These are phyloP conservation scores for Botia kubotai DNA, from an alignment of 2,797 vertebrate genomes.

Conservation along the genomic window DNA sequence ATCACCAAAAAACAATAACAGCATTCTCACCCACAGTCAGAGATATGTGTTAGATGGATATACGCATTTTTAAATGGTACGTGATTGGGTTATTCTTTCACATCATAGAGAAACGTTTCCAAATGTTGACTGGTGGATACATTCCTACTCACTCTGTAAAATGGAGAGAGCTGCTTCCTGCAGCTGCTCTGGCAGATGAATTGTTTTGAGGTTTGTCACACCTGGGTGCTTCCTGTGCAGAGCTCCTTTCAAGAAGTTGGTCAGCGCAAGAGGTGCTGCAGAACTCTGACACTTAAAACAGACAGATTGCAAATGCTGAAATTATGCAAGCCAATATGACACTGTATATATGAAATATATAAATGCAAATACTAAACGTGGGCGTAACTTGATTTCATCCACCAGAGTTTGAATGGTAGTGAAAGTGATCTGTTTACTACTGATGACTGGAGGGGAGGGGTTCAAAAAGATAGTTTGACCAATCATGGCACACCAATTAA, in stretches of 20 bases:
- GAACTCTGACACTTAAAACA: slow-evolving; percentile 71
- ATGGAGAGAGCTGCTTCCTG: slow-evolving; percentile 73
- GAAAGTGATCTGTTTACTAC: background rate
- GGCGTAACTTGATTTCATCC: too few relatives aligned
- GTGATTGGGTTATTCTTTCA: too few relatives aligned
- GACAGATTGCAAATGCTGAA: background rate
- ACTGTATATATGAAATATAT: background rate
- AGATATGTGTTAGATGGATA: background rate
- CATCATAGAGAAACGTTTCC: background rate
- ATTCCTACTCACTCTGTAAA: slow-evolving; percentile 74
- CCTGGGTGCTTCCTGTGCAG: slow-evolving; percentile 84
- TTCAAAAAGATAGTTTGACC: background rate
- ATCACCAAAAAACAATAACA: background rate
- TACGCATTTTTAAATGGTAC: background rate
- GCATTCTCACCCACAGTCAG: background rate
- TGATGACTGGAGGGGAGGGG: background rate
- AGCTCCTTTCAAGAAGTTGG: slow-evolving; percentile 77
- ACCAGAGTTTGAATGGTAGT: too few relatives aligned
- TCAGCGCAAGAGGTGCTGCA: slow-evolving; percentile 65
- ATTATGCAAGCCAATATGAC: background rate
- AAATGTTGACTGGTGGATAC: background rate
- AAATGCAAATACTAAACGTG: too few relatives aligned
- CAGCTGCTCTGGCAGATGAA: slow-evolving; percentile 77
- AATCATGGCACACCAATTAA: slow-evolving; percentile 12
- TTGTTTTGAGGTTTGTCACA: slow-evolving; percentile 76